phyloP scores from a whole-genome alignment of 1,140 invertebrate genomes.

The Pissodes strobi region DNA sequence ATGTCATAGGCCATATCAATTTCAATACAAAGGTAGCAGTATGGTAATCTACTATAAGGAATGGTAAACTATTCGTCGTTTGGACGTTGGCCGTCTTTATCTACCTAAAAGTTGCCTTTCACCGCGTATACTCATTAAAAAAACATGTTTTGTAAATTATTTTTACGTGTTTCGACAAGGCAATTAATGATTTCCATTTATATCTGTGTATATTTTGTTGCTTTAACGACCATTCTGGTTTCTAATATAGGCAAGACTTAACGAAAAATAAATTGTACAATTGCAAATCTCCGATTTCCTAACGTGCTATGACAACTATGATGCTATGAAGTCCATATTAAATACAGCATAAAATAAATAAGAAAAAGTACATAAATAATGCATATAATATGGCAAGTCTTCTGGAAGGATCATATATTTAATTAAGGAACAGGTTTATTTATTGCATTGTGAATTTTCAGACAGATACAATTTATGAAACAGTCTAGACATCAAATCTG shows the following conservation, averaged over 20 bases:
- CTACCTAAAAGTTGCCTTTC: conserved; percentile 27
- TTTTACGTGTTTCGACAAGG: conserved; percentile 29
- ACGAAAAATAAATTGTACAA: neutral
- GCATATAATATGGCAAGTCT: no score
- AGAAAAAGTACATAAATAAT: no score
- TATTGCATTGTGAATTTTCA: no score
- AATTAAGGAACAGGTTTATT: no score
- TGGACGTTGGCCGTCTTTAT: conserved; percentile 27
- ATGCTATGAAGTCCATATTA: no score
- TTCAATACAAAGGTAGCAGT: conserved; percentile 18
- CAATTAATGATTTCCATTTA: conserved; percentile 32
- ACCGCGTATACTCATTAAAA: conserved; percentile 27
- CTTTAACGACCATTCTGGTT: conserved; percentile 6
- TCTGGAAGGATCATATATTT: no score
- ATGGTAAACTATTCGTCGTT: conserved; percentile 23
- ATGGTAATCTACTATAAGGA: conserved; percentile 8
- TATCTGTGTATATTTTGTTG: conserved; percentile 12
- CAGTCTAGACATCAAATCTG: no score
- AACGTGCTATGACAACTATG: no score
- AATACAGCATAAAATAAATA: no score
- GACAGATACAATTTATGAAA: no score
- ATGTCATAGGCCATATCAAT: no score
- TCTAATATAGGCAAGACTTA: conserved; percentile 3
- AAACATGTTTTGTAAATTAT: conserved; percentile 34
- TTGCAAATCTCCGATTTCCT: no score